Conservation (phyloP, 92 coral and sea anemone genomes). For the Pocillopora meandrina region DNA sequence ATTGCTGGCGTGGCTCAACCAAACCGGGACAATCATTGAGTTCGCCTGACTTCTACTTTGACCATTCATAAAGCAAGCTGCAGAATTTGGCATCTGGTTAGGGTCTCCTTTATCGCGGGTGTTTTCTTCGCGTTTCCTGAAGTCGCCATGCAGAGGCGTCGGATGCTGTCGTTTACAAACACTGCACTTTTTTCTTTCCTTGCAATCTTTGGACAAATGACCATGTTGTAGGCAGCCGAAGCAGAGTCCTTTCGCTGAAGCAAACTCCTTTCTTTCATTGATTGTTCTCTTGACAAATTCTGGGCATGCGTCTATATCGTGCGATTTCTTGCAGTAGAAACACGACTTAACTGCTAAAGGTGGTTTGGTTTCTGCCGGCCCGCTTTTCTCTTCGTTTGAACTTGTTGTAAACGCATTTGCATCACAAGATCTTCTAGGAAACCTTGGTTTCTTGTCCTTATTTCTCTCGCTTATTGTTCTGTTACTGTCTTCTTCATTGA, state of each 20-base stretch:
- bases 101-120: not conserved
- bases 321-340: conserved; percentile 32
- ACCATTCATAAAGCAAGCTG: conserved; percentile 25
- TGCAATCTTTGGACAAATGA: conserved; percentile 55
- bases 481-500: conserved; percentile 34
- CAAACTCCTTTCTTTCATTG: conserved; percentile 61
- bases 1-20: conserved; percentile 31
- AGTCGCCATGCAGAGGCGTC: conserved; percentile 61
- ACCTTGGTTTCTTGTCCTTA: conserved; percentile 10
- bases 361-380: conserved; percentile 8
- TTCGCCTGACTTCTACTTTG: conserved; percentile 19
- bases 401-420: conserved; percentile 35
- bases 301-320: conserved; percentile 57
- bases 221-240: conserved; percentile 62
- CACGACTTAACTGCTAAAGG: conserved; percentile 24
- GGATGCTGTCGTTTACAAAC: conserved; percentile 55
- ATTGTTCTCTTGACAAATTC: conserved; percentile 48
- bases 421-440: conserved; percentile 9
- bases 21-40: conserved; percentile 62
- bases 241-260: conserved; percentile 55
- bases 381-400: conserved; percentile 17
- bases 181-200: conserved; percentile 45
- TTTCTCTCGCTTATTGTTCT: conserved; percentile 23
- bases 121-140: conserved; percentile 24
- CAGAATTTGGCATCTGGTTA: conserved; percentile 6